Conservation (phyloP, 2,797 vertebrate genomes). For the Acropternis orthonyx region DNA sequence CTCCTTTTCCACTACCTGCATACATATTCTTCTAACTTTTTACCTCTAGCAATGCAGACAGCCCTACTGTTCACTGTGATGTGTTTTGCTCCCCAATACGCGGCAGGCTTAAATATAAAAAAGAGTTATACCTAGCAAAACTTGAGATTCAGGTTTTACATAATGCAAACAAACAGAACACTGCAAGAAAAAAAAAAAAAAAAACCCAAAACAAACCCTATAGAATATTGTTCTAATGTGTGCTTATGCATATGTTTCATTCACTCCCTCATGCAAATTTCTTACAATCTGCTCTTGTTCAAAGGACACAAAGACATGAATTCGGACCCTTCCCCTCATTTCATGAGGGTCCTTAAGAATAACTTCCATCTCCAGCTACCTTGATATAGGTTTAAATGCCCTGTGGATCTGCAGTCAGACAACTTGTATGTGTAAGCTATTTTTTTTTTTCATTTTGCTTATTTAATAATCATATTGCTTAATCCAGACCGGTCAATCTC, state of each 20-base stretch:
- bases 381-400: background rate
- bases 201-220: fast-evolving
- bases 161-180: background rate
- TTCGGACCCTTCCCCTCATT: background rate
- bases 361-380: background rate
- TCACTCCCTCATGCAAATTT: background rate
- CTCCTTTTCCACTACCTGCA: background rate
- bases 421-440: background rate
- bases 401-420: background rate
- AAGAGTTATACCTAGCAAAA: background rate
- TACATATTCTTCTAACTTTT: background rate
- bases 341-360: background rate
- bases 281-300: background rate
- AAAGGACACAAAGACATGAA: background rate
- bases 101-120: background rate
- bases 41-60: background rate
- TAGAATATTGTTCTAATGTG: background rate
- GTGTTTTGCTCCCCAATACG: background rate
- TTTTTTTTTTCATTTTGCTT: background rate
- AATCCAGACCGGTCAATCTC: background rate
- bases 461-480: background rate
- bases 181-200: background rate
- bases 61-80: background rate
- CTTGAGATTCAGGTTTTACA: background rate
- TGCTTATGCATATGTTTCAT: background rate